These are phyloP conservation scores for Thymelicus lineola DNA, from an alignment of 2,888 invertebrate species.

Conservation along the genomic window DNA sequence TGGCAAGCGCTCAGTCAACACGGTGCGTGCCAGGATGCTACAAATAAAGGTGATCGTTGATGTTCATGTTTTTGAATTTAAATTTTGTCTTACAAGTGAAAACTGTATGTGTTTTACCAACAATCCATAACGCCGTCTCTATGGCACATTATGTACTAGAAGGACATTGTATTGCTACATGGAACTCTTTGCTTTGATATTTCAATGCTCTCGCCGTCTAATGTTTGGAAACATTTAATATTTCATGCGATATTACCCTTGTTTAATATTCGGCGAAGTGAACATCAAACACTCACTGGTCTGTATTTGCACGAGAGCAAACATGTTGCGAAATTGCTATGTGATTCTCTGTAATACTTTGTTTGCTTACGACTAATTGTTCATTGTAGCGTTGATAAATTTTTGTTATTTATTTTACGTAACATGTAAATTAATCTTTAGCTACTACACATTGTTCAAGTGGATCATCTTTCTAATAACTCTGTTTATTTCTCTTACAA, in stretches of 20 bases:
- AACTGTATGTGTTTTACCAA: constrained; percentile 12
- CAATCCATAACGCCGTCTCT: not conserved
- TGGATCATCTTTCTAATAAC: not conserved
- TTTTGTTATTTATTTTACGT: not conserved
- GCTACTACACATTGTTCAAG: not conserved
- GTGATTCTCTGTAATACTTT: not conserved
- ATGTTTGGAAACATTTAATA: constrained; percentile 29
- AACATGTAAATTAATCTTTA: not conserved
- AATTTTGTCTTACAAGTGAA: not conserved
- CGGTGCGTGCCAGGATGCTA: constrained; percentile 63
- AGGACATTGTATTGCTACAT: constrained; percentile 15
- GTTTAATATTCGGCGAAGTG: constrained; percentile 14
- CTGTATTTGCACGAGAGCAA: too few relatives aligned
- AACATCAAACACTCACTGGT: constrained; percentile 3
- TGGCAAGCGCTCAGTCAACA: constrained; percentile 56
- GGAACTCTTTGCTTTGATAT: constrained; percentile 27
- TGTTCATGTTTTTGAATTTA: constrained; percentile 24
- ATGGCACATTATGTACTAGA: not conserved
- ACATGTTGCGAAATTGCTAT: not conserved
- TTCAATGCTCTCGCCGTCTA: constrained; percentile 11
- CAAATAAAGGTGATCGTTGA: constrained; percentile 52
- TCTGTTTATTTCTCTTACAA: not conserved
- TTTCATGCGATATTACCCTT: constrained; percentile 15
- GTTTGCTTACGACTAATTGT: not conserved
- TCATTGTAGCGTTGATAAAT: not conserved